Evolutionary conservation across 2,113 vertebrate genomes (phyloP).

Genomic region (Platycercus adscitus): DNA sequence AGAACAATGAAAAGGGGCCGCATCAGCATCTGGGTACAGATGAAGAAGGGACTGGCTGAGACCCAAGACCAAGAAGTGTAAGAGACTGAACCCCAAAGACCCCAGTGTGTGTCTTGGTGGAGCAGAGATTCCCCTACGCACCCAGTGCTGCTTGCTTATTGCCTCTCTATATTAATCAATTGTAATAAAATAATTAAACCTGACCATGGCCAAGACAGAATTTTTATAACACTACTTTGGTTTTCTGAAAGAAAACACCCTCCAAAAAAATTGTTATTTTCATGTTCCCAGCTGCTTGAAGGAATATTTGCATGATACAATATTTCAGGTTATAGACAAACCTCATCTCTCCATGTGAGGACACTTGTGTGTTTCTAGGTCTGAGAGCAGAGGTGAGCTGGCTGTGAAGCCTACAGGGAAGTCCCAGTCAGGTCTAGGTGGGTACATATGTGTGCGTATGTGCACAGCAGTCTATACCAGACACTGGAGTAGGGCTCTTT

Average conservation of each 20-base stretch:
- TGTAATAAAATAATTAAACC: too few species aligned
- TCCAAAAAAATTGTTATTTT: background rate
- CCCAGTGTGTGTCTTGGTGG: too few species aligned
- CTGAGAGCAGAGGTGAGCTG: background rate
- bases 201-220: too few species aligned
- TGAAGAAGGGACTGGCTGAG: too few species aligned
- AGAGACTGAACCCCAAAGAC: too few species aligned
- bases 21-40: too few species aligned
- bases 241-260: background rate
- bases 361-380: background rate
- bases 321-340: background rate
- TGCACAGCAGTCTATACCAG: background rate
- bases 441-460: too few species aligned
- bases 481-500: background rate
- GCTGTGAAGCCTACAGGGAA: background rate
- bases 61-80: too few species aligned
- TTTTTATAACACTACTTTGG: background rate
- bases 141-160: too few species aligned
- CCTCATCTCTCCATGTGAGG: background rate
- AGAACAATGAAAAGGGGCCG: too few species aligned
- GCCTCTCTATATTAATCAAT: too few species aligned
- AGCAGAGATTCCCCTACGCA: too few species aligned
- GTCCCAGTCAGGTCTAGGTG: fast-evolving
- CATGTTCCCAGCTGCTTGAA: background rate
- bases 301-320: background rate